A percentile compares a stretch with the other conserved stretches of the same genome.
These are phyloP conservation scores for Xerus rutilus DNA, from an alignment of 2,797 vertebrate species.

Conservation along the genomic window DNA sequence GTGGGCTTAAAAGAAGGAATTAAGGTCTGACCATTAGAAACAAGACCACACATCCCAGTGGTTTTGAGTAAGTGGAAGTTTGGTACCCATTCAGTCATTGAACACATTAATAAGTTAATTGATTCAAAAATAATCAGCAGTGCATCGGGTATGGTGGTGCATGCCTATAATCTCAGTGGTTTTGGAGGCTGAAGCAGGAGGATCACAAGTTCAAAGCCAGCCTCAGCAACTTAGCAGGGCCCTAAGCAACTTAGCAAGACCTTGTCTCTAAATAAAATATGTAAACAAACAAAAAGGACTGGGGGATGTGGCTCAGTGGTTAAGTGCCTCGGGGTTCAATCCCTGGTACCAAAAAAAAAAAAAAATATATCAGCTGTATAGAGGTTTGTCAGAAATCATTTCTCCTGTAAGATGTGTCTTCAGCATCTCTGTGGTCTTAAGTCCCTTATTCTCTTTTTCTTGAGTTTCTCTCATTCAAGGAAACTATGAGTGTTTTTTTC, in stretches of 20 bases:
- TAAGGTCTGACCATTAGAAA: conserved; percentile 23
- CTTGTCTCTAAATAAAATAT: too few species aligned
- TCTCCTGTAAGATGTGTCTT: neutral
- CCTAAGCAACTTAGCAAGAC: too few species aligned
- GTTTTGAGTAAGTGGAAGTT: conserved; percentile 6
- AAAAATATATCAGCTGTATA: neutral
- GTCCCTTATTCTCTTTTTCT: neutral
- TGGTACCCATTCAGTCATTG: neutral
- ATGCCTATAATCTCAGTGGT: too few species aligned
- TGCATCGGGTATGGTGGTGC: neutral
- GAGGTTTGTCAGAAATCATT: conserved; percentile 22
- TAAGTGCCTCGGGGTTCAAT: too few species aligned
- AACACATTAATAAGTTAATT: neutral
- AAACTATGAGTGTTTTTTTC: neutral
- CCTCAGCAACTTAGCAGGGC: too few species aligned
- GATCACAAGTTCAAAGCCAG: too few species aligned
- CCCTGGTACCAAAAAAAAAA: too few species aligned
- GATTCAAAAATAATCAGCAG: conserved; percentile 27
- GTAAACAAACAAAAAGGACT: neutral
- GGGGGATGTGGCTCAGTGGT: too few species aligned
- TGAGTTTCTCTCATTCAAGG: neutral
- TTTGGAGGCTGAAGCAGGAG: too few species aligned
- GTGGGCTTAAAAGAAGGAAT: neutral
- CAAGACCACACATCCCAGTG: neutral
- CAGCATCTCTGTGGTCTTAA: conserved; percentile 9